Evolutionary conservation across 53 echinoderm and acorn worm species (phyloP).

Genomic region (Holothuria leucospilota): DNA sequence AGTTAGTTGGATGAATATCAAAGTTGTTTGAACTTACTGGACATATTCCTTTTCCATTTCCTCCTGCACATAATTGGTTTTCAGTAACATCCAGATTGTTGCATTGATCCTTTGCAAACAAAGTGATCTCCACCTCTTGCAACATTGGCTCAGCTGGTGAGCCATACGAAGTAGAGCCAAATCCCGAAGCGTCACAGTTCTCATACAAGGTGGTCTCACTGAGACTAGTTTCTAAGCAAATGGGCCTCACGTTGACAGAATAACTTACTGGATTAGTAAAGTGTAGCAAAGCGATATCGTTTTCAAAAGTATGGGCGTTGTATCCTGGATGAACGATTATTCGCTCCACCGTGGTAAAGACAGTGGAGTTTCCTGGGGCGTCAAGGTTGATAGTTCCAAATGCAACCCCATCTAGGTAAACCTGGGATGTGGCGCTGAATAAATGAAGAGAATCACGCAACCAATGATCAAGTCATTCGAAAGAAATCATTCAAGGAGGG

Average conservation of each 20-base stretch:
- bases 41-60: slow-evolving; percentile 18
- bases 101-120: slow-evolving; percentile 11
- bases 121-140: slow-evolving; percentile 15
- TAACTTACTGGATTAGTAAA: background rate
- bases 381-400: slow-evolving; percentile 3
- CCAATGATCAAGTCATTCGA: too few species aligned
- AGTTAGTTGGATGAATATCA: too few species aligned
- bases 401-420: background rate
- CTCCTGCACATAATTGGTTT: slow-evolving; percentile 36
- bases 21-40: background rate
- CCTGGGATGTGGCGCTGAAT: too few species aligned
- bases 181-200: slow-evolving; percentile 18
- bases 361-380: background rate
- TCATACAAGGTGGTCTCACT: slow-evolving; percentile 7
- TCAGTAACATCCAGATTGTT: background rate
- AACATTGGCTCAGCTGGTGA: background rate
- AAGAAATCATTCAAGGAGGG: too few species aligned
- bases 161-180: background rate
- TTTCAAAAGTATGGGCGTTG: slow-evolving; percentile 9
- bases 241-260: slow-evolving; percentile 6
- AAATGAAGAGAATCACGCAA: too few species aligned
- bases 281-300: slow-evolving; percentile 26
- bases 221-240: slow-evolving; percentile 26
- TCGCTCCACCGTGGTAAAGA: background rate
- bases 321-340: background rate